These are phyloP conservation scores for Halichoeres trimaculatus DNA, from an alignment of 2,113 vertebrate genomes.

Conservation along the genomic window DNA sequence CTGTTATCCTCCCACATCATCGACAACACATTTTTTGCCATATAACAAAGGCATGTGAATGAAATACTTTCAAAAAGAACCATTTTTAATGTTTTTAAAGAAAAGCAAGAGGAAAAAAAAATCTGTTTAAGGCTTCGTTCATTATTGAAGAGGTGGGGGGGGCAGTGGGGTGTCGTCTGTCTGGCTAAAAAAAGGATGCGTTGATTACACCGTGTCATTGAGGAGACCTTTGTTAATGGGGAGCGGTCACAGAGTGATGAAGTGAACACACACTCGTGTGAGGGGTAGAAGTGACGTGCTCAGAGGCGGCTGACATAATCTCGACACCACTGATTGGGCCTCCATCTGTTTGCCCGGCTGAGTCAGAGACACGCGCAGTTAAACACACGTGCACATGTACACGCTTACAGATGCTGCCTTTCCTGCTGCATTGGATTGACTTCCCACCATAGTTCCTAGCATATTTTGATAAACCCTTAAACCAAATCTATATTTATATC, in stretches of 20 bases:
- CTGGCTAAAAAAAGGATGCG: not conserved
- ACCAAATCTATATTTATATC: not conserved
- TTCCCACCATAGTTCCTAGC: too few relatives aligned
- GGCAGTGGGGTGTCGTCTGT: not conserved
- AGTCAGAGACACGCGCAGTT: constrained; percentile 7
- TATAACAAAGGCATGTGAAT: too few relatives aligned
- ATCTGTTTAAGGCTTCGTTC: constrained; percentile 6
- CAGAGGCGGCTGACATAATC: constrained; percentile 31
- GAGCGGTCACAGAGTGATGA: constrained; percentile 23
- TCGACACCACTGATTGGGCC: constrained; percentile 54
- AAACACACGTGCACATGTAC: not conserved
- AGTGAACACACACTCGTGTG: not conserved
- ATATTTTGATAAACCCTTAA: too few relatives aligned
- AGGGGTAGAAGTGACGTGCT: not conserved
- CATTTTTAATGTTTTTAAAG: too few relatives aligned
- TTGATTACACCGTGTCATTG: constrained; percentile 61
- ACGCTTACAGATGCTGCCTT: not conserved
- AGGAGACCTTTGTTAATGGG: constrained; percentile 64
- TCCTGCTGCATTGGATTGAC: not conserved
- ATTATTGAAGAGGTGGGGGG: constrained; percentile 36
- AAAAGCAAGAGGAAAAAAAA: too few relatives aligned
- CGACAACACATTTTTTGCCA: too few relatives aligned
- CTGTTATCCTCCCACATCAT: too few relatives aligned
- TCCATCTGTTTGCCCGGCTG: constrained; percentile 62
- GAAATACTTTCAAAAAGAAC: too few relatives aligned